Evolutionary conservation across 2,113 vertebrate species (phyloP).

Genomic region (Aegypius monachus): DNA sequence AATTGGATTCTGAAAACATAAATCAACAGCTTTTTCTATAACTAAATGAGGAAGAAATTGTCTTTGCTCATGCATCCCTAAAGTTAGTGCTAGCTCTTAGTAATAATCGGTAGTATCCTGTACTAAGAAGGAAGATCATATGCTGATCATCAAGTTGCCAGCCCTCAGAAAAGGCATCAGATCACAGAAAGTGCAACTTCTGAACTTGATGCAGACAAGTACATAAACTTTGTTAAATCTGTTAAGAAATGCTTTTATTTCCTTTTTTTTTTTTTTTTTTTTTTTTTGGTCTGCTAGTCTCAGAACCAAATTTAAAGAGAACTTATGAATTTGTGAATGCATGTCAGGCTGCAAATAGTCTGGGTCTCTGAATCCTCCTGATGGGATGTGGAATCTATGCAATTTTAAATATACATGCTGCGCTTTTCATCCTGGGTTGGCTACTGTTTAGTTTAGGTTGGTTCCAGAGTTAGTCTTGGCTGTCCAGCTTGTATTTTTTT

Average conservation of each 20-base stretch:
- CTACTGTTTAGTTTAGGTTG: background rate
- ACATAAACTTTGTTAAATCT: background rate
- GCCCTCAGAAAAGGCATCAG: background rate
- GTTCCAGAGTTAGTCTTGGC: background rate
- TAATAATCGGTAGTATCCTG: background rate
- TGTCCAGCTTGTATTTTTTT: background rate
- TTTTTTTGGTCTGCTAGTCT: background rate
- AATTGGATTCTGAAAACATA: background rate
- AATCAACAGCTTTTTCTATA: background rate
- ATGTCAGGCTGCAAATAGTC: background rate
- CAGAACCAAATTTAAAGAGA: background rate
- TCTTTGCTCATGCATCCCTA: background rate
- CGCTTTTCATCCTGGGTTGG: background rate
- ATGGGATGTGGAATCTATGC: background rate
- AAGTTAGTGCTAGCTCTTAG: background rate
- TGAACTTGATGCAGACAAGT: background rate
- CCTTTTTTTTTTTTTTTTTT: background rate
- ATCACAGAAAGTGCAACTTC: background rate
- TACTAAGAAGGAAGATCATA: background rate
- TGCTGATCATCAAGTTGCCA: background rate
- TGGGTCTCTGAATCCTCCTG: background rate
- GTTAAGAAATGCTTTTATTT: background rate
- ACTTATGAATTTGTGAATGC: rapidly evolving
- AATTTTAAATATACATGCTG: background rate
- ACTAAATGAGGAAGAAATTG: background rate